These are phyloP conservation scores for Holothuria glaberrima DNA, from an alignment of 35 echinoderm and acorn worm genomes.

Conservation along the genomic window DNA sequence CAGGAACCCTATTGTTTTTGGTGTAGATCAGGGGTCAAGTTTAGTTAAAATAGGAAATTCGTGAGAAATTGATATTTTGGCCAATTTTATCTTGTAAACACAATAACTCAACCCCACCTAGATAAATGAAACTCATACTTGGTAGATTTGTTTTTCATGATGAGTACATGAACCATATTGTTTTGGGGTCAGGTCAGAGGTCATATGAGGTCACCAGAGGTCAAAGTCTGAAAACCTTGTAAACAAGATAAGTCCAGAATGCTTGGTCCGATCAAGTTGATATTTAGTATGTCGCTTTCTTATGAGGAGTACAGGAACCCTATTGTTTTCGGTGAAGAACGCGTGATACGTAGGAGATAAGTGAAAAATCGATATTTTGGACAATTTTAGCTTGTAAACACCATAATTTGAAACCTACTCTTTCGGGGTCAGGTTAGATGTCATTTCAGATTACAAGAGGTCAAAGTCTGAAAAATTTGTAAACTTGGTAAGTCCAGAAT, in stretches of 20 bases:
- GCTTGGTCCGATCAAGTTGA: neutral
- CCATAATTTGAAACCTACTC: neutral
- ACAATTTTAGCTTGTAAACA: no score
- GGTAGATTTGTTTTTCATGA: neutral
- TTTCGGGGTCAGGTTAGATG: neutral
- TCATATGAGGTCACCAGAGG: neutral
- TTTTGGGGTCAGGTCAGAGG: neutral
- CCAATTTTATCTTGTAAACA: no score
- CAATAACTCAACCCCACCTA: no score
- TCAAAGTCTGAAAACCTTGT: neutral
- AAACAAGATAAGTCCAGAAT: neutral
- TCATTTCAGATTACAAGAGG: conserved; percentile 1
- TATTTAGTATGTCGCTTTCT: neutral
- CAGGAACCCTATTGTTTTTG: neutral
- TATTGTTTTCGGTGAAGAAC: no score
- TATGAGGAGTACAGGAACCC: neutral
- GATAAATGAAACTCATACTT: no score
- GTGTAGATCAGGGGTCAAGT: neutral
- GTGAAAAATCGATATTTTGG: no score
- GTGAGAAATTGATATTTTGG: no score
- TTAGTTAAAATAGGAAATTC: neutral
- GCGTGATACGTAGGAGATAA: neutral
- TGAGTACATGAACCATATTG: neutral
- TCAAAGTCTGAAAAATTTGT: conserved; percentile 4
- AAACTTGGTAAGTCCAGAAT: no score